Evolutionary conservation across 2,888 invertebrate genomes (phyloP).

Genomic region (Clostera curtula): DNA sequence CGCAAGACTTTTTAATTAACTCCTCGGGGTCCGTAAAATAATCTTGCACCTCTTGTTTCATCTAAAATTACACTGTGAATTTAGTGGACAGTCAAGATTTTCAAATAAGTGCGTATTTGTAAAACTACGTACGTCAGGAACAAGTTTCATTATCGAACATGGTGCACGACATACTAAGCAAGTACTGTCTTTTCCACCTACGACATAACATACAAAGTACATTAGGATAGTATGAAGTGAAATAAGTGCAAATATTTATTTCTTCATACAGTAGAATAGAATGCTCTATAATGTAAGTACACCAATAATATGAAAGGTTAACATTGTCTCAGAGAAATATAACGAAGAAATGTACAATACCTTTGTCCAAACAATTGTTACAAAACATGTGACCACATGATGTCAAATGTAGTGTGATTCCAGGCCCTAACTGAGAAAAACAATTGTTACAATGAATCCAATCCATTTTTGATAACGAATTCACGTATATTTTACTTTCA

Average conservation of each 20-base stretch:
- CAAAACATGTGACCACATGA: constrained; percentile 74
- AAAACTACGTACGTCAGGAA: constrained; percentile 52
- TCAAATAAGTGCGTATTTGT: constrained; percentile 1
- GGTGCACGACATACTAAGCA: constrained; percentile 62
- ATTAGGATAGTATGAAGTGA: constrained; percentile 1
- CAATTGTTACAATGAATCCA: constrained; percentile 73
- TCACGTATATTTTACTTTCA: constrained; percentile 8
- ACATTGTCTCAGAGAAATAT: constrained; percentile 3
- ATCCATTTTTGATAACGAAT: constrained; percentile 43
- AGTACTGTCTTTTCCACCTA: constrained; percentile 55
- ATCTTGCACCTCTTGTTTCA: constrained; percentile 69
- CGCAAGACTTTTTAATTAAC: constrained; percentile 60
- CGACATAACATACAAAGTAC: constrained; percentile 7
- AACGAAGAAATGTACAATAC: constrained; percentile 38
- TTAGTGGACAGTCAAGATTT: constrained; percentile 10
- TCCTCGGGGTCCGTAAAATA: constrained; percentile 71
- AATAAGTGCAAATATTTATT: constrained; percentile 2
- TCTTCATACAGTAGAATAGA: too few relatives aligned
- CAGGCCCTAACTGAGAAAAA: constrained; percentile 60
- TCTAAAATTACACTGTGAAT: constrained; percentile 35
- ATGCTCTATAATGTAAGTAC: too few relatives aligned
- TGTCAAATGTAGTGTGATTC: constrained; percentile 60
- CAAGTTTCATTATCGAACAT: constrained; percentile 64
- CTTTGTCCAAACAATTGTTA: constrained; percentile 59
- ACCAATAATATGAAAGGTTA: not conserved